Evolutionary conservation across 2,797 vertebrate genomes (phyloP).

Genomic region (Pangasius larnaudii): DNA sequence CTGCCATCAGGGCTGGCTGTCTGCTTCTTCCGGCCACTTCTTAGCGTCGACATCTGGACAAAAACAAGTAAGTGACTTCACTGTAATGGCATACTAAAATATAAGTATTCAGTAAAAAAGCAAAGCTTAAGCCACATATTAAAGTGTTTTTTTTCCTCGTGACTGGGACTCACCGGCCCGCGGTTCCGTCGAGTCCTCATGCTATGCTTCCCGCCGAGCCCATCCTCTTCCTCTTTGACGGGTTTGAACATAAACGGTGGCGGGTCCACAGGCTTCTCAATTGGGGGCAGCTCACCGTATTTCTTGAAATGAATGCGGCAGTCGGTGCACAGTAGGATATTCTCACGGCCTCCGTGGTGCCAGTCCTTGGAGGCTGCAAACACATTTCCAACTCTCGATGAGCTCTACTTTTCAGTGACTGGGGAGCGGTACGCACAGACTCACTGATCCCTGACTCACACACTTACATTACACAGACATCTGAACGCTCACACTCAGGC

Average conservation of each 20-base stretch:
- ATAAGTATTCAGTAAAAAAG: not conserved
- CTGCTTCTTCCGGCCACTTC: slow-evolving; percentile 98
- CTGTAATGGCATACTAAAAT: not conserved
- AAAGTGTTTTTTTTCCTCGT: not conserved
- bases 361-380: slow-evolving; percentile 94
- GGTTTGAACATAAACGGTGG: slow-evolving; percentile 99
- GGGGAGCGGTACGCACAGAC: not conserved
- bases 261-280: slow-evolving; percentile 97
- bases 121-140: not conserved
- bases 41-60: slow-evolving; percentile 95
- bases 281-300: slow-evolving; percentile 98
- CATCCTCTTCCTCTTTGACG: slow-evolving; percentile 99
- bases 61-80: slow-evolving; percentile 9
- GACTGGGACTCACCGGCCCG: slow-evolving; percentile 85
- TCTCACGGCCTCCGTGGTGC: slow-evolving; percentile 99
- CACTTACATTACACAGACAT: slow-evolving; percentile 33
- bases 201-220: slow-evolving; percentile 98
- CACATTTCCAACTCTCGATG: slow-evolving; percentile 37
- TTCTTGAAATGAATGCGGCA: slow-evolving; percentile 99
- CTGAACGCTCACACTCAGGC: slow-evolving; percentile 20
- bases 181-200: slow-evolving; percentile 99
- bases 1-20: slow-evolving; percentile 95
- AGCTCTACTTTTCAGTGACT: slow-evolving; percentile 37
- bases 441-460: slow-evolving; percentile 30
- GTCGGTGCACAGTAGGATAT: slow-evolving; percentile 96